These are phyloP conservation scores for Drosophila testacea DNA, from an alignment of 2,888 invertebrate species.

Conservation along the genomic window DNA sequence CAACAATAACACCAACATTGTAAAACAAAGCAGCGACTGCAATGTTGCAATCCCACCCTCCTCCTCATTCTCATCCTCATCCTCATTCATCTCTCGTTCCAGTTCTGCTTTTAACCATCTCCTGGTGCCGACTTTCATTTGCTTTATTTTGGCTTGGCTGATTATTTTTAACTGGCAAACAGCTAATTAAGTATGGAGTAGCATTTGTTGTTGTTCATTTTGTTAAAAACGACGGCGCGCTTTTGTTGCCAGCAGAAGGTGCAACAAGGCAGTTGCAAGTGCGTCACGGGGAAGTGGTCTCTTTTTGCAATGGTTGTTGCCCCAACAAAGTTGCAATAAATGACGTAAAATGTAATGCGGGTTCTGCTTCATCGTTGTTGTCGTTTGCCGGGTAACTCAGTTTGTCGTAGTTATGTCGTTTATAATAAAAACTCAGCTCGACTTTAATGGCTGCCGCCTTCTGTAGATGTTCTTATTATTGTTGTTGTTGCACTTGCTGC, in stretches of 20 bases:
- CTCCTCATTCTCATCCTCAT: background rate
- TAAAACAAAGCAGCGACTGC: slow-evolving; percentile 54
- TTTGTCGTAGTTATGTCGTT: slow-evolving; percentile 81
- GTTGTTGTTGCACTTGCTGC: slow-evolving; percentile 24
- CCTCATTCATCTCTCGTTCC: background rate
- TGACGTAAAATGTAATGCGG: slow-evolving; percentile 76
- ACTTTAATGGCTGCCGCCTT: slow-evolving; percentile 76
- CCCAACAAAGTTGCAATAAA: slow-evolving; percentile 81
- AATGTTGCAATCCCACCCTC: slow-evolving; percentile 31
- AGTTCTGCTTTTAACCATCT: slow-evolving; percentile 58
- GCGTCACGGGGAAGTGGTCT: slow-evolving; percentile 15
- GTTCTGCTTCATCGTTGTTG: slow-evolving; percentile 34
- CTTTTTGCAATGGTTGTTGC: slow-evolving; percentile 32
- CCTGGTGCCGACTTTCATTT: slow-evolving; percentile 75
- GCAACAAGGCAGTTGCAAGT: slow-evolving; percentile 53
- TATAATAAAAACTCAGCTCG: slow-evolving; percentile 79
- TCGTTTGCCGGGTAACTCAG: slow-evolving; percentile 71
- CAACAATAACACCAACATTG: slow-evolving; percentile 71
- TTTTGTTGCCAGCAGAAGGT: slow-evolving; percentile 39
- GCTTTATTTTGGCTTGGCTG: slow-evolving; percentile 78
- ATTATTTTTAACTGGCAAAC: slow-evolving; percentile 82
- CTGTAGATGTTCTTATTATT: slow-evolving; percentile 17
- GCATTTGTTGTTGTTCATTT: slow-evolving; percentile 55
- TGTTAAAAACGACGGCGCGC: slow-evolving; percentile 22
- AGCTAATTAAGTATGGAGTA: slow-evolving; percentile 82